Conservation (phyloP, 92 coral and sea anemone genomes). For the Diadumene lineata region DNA sequence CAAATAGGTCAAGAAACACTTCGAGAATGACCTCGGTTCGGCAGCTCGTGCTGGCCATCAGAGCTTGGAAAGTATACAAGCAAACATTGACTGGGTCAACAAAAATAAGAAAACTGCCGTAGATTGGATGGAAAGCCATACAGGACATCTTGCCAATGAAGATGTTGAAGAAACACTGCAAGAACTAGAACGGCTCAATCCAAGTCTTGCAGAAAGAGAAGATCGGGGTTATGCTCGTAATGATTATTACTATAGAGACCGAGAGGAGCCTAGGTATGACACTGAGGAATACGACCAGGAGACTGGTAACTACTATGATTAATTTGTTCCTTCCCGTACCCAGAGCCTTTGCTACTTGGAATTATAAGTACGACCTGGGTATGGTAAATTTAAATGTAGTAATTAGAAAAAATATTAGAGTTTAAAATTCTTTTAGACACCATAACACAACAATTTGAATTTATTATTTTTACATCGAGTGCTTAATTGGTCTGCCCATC, state of each 20-base stretch:
- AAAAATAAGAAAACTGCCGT: slow-evolving; percentile 19
- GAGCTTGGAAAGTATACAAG: slow-evolving; percentile 63
- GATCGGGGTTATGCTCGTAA: slow-evolving; percentile 16
- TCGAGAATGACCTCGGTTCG: slow-evolving; percentile 47
- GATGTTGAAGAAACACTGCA: slow-evolving; percentile 4
- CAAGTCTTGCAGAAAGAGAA: background rate
- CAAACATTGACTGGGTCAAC: slow-evolving; percentile 69
- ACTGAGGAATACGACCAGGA: slow-evolving; percentile 19
- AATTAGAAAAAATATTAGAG: too few species aligned
- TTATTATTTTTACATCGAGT: too few species aligned
- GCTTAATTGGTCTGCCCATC: too few species aligned
- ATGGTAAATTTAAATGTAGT: too few species aligned
- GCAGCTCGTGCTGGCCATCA: slow-evolving; percentile 63
- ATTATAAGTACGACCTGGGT: too few species aligned
- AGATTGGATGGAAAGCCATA: slow-evolving; percentile 42
- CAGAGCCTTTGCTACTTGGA: too few species aligned
- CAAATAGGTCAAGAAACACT: slow-evolving; percentile 51
- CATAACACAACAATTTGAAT: too few species aligned
- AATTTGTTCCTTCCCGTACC: too few species aligned
- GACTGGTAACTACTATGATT: slow-evolving; percentile 11
- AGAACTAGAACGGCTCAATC: slow-evolving; percentile 12
- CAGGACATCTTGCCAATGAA: background rate
- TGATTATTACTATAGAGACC: slow-evolving; percentile 8
- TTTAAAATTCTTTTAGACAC: too few species aligned
- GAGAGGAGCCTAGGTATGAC: slow-evolving; percentile 21